These are phyloP conservation scores for Drosophila lini DNA, from an alignment of 1,140 invertebrate genomes.

Conservation along the genomic window DNA sequence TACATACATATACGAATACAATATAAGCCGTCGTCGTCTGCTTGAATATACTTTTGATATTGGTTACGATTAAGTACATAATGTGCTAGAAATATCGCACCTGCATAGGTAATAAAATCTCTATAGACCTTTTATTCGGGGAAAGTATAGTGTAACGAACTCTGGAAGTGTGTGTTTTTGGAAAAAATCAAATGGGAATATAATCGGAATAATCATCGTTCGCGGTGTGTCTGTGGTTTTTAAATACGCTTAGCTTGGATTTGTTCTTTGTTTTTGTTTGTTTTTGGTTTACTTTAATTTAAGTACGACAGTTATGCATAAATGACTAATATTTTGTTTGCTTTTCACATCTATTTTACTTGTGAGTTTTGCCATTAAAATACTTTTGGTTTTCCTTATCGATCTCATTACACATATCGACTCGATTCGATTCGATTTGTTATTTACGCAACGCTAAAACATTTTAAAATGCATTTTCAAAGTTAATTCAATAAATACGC, in stretches of 20 bases:
- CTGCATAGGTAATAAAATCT: slow-evolving; percentile 21
- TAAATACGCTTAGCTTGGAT: slow-evolving; percentile 45
- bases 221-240: slow-evolving; percentile 21
- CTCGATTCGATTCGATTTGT: slow-evolving; percentile 34
- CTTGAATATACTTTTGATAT: slow-evolving; percentile 66
- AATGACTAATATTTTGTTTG: slow-evolving; percentile 71
- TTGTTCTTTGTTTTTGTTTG: slow-evolving; percentile 34
- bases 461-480: slow-evolving; percentile 83
- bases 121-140: slow-evolving; percentile 21
- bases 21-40: slow-evolving; percentile 60
- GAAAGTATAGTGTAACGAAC: slow-evolving; percentile 25
- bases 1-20: slow-evolving; percentile 72
- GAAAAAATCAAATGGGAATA: slow-evolving; percentile 26
- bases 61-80: slow-evolving; percentile 56
- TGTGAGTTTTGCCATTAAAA: slow-evolving; percentile 63
- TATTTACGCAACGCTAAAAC: slow-evolving; percentile 74
- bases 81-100: slow-evolving; percentile 49
- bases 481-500: slow-evolving; percentile 69
- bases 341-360: slow-evolving; percentile 56
- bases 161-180: slow-evolving; percentile 8
- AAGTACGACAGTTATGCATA: slow-evolving; percentile 77
- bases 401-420: slow-evolving; percentile 23
- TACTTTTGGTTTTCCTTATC: slow-evolving; percentile 55
- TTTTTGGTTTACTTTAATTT: slow-evolving; percentile 61
- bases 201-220: slow-evolving; percentile 33